These are phyloP conservation scores for Brevimyrus niger DNA, from an alignment of 2,113 vertebrate genomes.

Conservation along the genomic window DNA sequence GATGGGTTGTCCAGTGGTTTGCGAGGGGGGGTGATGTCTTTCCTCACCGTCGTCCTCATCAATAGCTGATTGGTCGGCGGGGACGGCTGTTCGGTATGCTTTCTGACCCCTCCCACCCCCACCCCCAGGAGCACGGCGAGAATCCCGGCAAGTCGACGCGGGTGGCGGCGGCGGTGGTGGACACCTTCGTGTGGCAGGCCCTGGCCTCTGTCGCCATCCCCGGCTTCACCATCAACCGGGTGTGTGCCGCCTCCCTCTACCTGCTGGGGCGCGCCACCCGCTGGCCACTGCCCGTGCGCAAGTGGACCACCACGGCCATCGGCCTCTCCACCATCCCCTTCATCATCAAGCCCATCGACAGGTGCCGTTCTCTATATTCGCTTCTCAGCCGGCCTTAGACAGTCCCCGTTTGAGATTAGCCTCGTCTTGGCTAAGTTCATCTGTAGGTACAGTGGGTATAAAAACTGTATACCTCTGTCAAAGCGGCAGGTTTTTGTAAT, in stretches of 20 bases:
- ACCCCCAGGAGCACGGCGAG: slow-evolving; percentile 52
- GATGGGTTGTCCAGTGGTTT: neutral
- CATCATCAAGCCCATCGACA: slow-evolving; percentile 93
- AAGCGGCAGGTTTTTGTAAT: too few relatives aligned
- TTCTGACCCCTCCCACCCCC: neutral
- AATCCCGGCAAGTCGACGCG: slow-evolving; percentile 53
- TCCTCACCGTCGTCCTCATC: neutral
- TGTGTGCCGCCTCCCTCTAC: slow-evolving; percentile 78
- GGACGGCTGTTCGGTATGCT: neutral
- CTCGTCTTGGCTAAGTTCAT: neutral
- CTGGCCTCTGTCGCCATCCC: slow-evolving; percentile 89
- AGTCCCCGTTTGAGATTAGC: neutral
- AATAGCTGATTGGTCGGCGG: neutral
- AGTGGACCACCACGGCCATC: slow-evolving; percentile 85
- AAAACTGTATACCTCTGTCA: too few relatives aligned
- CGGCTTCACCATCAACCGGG: slow-evolving; percentile 88
- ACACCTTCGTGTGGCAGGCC: slow-evolving; percentile 93
- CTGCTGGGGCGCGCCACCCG: slow-evolving; percentile 70
- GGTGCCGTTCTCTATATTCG: slow-evolving; percentile 50
- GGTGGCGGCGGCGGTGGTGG: slow-evolving; percentile 73
- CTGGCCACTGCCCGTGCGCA: slow-evolving; percentile 77
- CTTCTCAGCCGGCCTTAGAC: neutral
- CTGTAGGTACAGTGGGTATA: too few relatives aligned
- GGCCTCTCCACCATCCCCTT: slow-evolving; percentile 85
- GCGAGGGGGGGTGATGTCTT: neutral